Conservation (phyloP, 2,113 vertebrate genomes). For the Urocitellus parryii region DNA sequence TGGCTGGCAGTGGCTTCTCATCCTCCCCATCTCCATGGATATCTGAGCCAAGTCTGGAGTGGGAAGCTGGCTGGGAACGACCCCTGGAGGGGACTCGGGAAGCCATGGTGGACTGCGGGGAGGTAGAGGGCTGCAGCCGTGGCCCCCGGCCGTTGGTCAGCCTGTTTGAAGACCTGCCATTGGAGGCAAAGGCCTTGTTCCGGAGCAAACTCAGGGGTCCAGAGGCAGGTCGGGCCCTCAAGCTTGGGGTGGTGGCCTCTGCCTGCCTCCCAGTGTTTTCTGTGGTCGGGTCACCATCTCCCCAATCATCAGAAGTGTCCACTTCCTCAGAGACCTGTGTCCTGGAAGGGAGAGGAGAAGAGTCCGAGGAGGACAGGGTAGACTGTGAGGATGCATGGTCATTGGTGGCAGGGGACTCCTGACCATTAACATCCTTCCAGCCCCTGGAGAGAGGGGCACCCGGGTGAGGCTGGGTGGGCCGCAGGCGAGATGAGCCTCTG, state of each 20-base stretch:
- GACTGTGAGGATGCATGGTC: neutral
- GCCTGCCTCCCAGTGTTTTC: slow-evolving; percentile 3
- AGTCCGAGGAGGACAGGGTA: slow-evolving; percentile 52
- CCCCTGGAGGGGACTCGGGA: neutral
- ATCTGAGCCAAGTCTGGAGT: neutral
- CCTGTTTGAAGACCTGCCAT: slow-evolving; percentile 41
- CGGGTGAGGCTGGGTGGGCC: slow-evolving; percentile 53
- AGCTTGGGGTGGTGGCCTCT: neutral
- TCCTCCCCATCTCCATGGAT: neutral
- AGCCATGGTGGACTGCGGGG: neutral
- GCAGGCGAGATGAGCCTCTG: slow-evolving; percentile 30
- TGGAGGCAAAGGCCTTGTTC: slow-evolving; percentile 62
- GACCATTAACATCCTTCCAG: neutral
- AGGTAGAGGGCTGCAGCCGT: slow-evolving; percentile 34
- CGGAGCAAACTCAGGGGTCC: slow-evolving; percentile 61
- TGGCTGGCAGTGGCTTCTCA: slow-evolving; percentile 75
- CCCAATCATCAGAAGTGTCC: slow-evolving; percentile 3
- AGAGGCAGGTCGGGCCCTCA: slow-evolving; percentile 51
- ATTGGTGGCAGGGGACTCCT: neutral
- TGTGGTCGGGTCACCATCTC: neutral
- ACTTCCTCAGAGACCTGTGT: slow-evolving; percentile 47
- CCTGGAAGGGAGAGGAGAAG: slow-evolving; percentile 43
- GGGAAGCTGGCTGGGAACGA: neutral
- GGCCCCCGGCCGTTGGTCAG: neutral
- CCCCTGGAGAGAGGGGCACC: slow-evolving; percentile 40